Evolutionary conservation across 2,113 vertebrate species (phyloP), one percentile per base, ranked within the genome.

Genomic region (Saccopteryx bilineata): DNA sequence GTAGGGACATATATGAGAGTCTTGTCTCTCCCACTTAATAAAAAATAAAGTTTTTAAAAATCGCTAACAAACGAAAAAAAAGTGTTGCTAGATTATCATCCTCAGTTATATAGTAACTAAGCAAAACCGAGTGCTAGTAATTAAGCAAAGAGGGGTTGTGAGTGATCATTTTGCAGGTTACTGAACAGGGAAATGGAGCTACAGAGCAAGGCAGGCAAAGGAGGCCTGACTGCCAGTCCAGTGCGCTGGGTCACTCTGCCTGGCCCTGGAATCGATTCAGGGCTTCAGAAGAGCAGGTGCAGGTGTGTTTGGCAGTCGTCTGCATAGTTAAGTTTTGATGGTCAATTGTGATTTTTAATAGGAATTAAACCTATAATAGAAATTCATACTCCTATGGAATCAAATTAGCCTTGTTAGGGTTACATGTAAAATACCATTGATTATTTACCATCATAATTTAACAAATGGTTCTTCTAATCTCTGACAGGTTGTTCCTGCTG

Each of bases 401-500:
- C 83, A 72, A 58, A 48, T 58, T 24, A 9, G 19, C 52, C 60
- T 81, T 80, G 69, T 58, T 79, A 11, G 48, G 9, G 0, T 68
- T 56, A 15, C 11, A 3, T 46, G 86, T 71, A 50, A 31, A 68
- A 18, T 28, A 71, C 24, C 52, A 19, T 31, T 54, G 33, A 0
- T 17, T 17, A 4, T 28, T 10, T 83, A 50, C 71, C 39, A 0
- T 3, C 13, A 19, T 48, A 13, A 19, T 12, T 31, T 94, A 74
- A 96, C 52, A 58, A 14, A 66, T 9, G 39, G 21, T 81, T 54
- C 83, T 76, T 69, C 2, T 17, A 8, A 60, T 89, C 66, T 96
- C 79, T 84, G 81, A 88, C 96, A 99, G 99, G 98, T 98, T 48
- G 97, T 98, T 66, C 99, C 99, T 66, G 98, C 99, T 0, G 98